phyloP scores from a whole-genome alignment of 2,113 vertebrate species.

The Melanostigma gelatinosum region DNA sequence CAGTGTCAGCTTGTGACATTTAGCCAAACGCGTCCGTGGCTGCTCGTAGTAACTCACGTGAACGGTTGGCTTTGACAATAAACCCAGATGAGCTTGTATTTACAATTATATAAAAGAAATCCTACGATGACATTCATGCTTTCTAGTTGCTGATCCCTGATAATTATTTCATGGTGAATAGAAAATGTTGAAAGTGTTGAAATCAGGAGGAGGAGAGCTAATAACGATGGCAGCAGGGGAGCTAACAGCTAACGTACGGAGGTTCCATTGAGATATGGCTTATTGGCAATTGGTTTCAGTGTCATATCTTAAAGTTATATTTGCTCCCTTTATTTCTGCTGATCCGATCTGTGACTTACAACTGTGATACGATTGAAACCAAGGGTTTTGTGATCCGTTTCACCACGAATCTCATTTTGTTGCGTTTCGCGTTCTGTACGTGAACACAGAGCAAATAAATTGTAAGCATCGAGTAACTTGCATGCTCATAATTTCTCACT shows the following conservation, averaged over 20 bases:
- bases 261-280: neutral
- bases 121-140: neutral
- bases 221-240: no score
- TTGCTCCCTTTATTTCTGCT: neutral
- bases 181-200: no score
- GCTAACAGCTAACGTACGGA: no score
- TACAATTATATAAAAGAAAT: no score
- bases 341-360: neutral
- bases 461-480: no score
- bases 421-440: neutral
- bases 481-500: no score
- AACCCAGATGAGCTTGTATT: no score
- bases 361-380: neutral
- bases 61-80: no score
- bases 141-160: neutral
- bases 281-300: no score
- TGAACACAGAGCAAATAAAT: neutral
- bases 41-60: no score
- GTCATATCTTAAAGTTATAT: neutral
- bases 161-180: neutral
- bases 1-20: no score
- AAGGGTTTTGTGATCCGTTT: neutral
- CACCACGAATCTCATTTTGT: neutral
- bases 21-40: no score
- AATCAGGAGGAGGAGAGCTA: neutral